Base-by-base conservation (phyloP, 2,888 invertebrate species). In the Polymixis lichenea region DNA sequence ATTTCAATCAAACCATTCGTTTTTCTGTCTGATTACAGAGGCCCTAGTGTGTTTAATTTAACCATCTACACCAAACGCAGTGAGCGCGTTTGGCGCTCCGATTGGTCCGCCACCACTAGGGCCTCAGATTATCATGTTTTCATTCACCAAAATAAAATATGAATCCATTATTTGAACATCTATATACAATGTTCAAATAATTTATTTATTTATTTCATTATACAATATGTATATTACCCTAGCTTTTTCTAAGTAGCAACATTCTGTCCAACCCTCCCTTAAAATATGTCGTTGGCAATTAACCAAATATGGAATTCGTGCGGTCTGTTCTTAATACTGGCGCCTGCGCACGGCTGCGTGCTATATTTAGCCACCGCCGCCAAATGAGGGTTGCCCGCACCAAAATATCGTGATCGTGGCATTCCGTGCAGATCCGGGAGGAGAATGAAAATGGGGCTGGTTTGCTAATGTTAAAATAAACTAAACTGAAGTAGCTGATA, bases 291-390 rank as follows among this genome's bases (percentile, higher is more conserved):
- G 79, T 73, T 68, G 53, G 53, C 79, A 84, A 80, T 85, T 78
- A 81, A 77, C 88, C 88, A 80, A 86, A 89, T 87, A 88, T 87
- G 87, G 87, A 72, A 86, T 75, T 85, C 66, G 58, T 74, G 65
- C 25, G 68, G 69, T 84, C 80, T 74, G 77, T 86, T 86, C 77
- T 86, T 73, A 77, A 80, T 65, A 77, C 60, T 72, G 78, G 81
- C 87, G 84, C 82, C 79, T 69, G 80, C 82, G 80, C 86, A 82
- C 79, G 86, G 81, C 82, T 78, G 74, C 46, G 53, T 17, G 72
- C 79, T 88, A 88, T 86, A 84, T 86, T 82, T 89, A 87, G 74
- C 66, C 62, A 49, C 65, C 68, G 71, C 72, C 71, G 70, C 72
- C 84, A 74, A 68, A 78, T 71, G 77, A 86, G 87, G 86, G 87